Percentiles rank a stretch among this genome's conserved stretches.
Evolutionary conservation across 2,888 invertebrate species (phyloP).

Genomic region (Xylocampa areola): DNA sequence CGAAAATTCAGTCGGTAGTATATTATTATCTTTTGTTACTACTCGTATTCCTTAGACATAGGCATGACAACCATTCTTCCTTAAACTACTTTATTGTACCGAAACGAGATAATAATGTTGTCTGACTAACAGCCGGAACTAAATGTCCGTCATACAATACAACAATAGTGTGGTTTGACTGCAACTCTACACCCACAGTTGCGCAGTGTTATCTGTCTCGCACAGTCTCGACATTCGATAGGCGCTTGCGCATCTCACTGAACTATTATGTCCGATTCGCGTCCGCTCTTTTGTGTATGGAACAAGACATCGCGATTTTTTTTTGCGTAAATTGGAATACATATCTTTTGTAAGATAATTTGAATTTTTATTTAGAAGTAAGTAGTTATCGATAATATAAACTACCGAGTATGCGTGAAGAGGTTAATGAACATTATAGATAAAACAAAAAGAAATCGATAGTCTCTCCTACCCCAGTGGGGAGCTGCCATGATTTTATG

Average conservation of each 20-base stretch:
- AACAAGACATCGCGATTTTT: constrained; percentile 30
- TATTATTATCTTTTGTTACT: too few species aligned
- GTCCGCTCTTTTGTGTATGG: constrained; percentile 67
- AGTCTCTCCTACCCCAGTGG: too few species aligned
- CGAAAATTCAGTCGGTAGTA: too few species aligned
- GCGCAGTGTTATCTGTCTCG: constrained; percentile 65
- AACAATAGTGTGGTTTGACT: constrained; percentile 80
- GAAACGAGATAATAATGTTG: constrained; percentile 37
- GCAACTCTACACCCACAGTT: constrained; percentile 78
- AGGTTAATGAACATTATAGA: too few species aligned
- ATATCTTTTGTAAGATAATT: constrained; percentile 27
- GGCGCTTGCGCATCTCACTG: constrained; percentile 72
- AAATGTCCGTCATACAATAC: constrained; percentile 70
- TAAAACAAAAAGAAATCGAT: too few species aligned
- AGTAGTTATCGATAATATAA: not conserved
- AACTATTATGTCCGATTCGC: constrained; percentile 63
- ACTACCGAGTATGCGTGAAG: too few species aligned
- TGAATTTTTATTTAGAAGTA: not conserved
- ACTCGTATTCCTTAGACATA: constrained; percentile 3
- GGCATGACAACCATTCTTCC: constrained; percentile 21
- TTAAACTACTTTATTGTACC: constrained; percentile 33
- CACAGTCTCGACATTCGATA: constrained; percentile 71
- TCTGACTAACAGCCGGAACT: constrained; percentile 74
- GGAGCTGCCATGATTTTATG: too few species aligned
- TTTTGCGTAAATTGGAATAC: too few species aligned